Conservation (phyloP, 2,113 vertebrate species). For the Anas platyrhynchos region DNA sequence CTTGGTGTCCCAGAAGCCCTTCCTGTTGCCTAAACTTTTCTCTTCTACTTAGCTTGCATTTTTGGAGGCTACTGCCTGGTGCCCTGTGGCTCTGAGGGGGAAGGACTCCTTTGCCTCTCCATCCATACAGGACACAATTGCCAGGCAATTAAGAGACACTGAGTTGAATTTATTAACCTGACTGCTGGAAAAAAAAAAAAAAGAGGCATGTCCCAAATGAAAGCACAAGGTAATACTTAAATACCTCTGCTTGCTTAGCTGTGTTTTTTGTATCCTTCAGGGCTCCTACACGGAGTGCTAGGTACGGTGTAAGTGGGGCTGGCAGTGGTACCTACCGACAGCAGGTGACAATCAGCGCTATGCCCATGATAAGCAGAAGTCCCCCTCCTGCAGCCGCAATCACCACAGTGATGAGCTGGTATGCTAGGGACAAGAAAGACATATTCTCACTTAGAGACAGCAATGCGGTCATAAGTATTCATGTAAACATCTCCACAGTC, state of each 20-base stretch:
- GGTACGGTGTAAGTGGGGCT: fast-evolving
- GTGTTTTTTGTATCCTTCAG: neutral
- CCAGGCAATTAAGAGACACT: neutral
- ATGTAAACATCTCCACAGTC: neutral
- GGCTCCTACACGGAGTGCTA: neutral
- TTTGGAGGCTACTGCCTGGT: neutral
- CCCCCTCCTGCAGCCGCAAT: slow-evolving; percentile 90
- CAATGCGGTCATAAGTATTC: neutral
- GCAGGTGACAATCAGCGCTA: slow-evolving; percentile 91
- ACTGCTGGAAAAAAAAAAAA: neutral
- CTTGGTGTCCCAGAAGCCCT: neutral
- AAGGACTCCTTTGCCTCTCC: neutral
- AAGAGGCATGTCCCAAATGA: neutral
- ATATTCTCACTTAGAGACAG: neutral
- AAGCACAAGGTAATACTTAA: neutral
- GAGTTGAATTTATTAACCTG: neutral
- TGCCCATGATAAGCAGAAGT: slow-evolving; percentile 89
- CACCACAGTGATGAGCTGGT: slow-evolving; percentile 94
- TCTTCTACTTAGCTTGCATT: neutral
- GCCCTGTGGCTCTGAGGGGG: neutral
- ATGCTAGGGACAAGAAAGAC: slow-evolving; percentile 78
- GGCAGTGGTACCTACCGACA: slow-evolving; percentile 84
- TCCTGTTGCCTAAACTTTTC: neutral
- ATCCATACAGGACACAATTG: neutral
- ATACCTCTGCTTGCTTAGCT: neutral